Percentiles rank a stretch among this genome's conserved stretches.
Evolutionary conservation across 2,113 vertebrate species (phyloP).

Genomic region (Serinus canaria): DNA sequence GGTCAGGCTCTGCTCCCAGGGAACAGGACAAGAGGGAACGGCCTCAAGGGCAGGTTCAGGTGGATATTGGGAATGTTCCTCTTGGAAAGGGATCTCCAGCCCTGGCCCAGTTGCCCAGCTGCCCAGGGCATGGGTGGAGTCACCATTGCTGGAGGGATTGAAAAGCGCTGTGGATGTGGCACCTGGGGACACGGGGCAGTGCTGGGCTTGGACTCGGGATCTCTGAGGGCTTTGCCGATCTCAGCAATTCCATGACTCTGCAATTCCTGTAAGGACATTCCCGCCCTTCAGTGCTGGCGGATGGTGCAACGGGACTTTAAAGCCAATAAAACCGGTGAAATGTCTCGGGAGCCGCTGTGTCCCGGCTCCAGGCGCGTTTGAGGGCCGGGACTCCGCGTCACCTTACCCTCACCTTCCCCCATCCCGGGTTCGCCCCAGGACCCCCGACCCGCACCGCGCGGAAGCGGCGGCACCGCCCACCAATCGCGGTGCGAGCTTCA

Average conservation of each 20-base stretch:
- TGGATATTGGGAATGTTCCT: neutral
- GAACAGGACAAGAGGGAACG: neutral
- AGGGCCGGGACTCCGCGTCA: rapidly evolving
- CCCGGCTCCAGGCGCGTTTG: rapidly evolving
- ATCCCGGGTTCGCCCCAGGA: too few relatives aligned
- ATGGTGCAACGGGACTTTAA: neutral
- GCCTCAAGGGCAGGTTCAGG: neutral
- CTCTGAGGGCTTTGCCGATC: neutral
- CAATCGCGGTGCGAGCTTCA: rapidly evolving
- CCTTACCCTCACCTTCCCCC: neutral
- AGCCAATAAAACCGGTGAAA: too few relatives aligned
- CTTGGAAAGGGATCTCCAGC: neutral
- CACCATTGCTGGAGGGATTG: rapidly evolving
- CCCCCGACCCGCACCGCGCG: rapidly evolving
- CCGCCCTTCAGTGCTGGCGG: neutral
- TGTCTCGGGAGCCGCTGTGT: neutral
- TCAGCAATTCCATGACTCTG: neutral
- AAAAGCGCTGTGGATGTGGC: neutral
- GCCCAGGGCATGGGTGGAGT: neutral
- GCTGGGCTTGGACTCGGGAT: neutral
- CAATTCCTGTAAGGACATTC: neutral
- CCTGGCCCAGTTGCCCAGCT: neutral
- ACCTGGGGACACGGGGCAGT: neutral
- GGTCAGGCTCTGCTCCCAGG: neutral
- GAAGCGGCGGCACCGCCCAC: neutral